Evolutionary conservation across 2,113 vertebrate genomes (phyloP).

Genomic region (Capreolus pygargus): DNA sequence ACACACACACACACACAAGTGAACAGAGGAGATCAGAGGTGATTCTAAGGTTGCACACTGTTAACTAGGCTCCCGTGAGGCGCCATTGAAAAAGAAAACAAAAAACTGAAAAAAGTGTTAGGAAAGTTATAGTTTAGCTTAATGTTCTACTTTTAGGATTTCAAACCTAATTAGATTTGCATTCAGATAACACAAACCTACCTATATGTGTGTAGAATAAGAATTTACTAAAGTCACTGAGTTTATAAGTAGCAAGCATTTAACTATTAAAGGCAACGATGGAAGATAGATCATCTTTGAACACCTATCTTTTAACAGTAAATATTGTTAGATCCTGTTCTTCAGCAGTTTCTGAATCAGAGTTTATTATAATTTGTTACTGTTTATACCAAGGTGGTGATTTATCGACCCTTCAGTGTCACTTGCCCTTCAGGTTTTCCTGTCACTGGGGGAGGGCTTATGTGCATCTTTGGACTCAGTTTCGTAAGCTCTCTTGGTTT

Average conservation of each 20-base stretch:
- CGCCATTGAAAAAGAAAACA: background rate
- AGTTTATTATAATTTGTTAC: background rate
- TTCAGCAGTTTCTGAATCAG: background rate
- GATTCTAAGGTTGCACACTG: background rate
- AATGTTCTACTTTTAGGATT: constrained; percentile 8
- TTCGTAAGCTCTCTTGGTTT: background rate
- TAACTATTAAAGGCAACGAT: background rate
- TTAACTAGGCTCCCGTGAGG: background rate
- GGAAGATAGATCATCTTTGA: background rate
- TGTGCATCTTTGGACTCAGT: background rate
- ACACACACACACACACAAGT: background rate
- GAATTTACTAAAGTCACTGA: background rate
- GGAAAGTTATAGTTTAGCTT: background rate
- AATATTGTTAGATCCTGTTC: background rate
- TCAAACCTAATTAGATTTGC: background rate
- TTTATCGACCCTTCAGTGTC: background rate
- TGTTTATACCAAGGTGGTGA: background rate
- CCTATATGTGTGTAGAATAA: background rate
- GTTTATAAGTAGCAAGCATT: background rate
- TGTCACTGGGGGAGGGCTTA: background rate
- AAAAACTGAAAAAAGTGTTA: background rate
- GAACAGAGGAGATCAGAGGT: background rate
- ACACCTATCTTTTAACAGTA: background rate
- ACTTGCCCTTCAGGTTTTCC: background rate
- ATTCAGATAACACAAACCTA: background rate